These are phyloP conservation scores for Alviniconcha marisindica DNA, from an alignment of 1,140 invertebrate species.

Conservation along the genomic window DNA sequence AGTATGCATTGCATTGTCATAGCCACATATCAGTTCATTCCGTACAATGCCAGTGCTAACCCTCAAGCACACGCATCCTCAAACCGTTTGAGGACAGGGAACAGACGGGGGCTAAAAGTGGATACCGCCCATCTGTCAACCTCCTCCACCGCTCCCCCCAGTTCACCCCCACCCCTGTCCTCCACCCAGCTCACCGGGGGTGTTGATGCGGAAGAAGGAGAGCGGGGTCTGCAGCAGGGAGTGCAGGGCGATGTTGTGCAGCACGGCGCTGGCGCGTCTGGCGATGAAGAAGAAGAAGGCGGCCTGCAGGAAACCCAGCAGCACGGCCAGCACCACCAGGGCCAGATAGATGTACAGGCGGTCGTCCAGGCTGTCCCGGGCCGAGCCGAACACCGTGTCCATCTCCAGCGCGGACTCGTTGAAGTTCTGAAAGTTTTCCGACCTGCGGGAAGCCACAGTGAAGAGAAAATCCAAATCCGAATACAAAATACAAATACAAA, in stretches of 20 bases:
- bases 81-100: too few relatives aligned
- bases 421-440: conserved; percentile 47
- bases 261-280: conserved; percentile 34
- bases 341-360: conserved; percentile 51
- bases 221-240: conserved; percentile 50
- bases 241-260: conserved; percentile 49
- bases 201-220: conserved; percentile 50
- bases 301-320: conserved; percentile 50
- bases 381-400: conserved; percentile 40
- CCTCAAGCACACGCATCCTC: too few relatives aligned
- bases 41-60: too few relatives aligned
- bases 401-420: conserved; percentile 27
- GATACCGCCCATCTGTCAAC: too few relatives aligned
- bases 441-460: too few relatives aligned
- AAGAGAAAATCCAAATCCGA: too few relatives aligned
- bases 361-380: conserved; percentile 32
- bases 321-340: conserved; percentile 41
- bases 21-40: too few relatives aligned
- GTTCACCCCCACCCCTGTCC: background rate
- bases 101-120: too few relatives aligned
- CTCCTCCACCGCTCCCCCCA: background rate
- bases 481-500: too few relatives aligned
- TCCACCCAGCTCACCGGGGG: conserved; percentile 41
- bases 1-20: too few relatives aligned
- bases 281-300: conserved; percentile 50